These are phyloP conservation scores for Spheniscus mendiculus DNA, from an alignment of 2,113 vertebrate species.

Conservation along the genomic window DNA sequence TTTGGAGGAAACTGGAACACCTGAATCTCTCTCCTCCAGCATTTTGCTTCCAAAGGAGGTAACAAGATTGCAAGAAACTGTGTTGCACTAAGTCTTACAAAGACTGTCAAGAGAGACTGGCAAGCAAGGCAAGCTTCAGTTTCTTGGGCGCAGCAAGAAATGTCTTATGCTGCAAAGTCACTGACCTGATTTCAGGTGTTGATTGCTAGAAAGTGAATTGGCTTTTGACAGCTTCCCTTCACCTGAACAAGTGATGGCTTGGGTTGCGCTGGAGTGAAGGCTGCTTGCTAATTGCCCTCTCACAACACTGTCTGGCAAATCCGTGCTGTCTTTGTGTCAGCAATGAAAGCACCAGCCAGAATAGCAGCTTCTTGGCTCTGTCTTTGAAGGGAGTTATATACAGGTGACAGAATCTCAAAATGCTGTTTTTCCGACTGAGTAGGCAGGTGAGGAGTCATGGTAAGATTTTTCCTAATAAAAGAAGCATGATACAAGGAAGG, in stretches of 20 bases:
- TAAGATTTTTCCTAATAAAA: not conserved
- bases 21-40: not conserved
- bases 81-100: not conserved
- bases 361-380: not conserved
- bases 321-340: not conserved
- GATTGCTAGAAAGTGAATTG: not conserved
- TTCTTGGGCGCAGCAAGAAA: not conserved
- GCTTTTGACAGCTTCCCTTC: slow-evolving; percentile 45
- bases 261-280: not conserved
- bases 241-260: not conserved
- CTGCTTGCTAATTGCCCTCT: not conserved
- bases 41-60: not conserved
- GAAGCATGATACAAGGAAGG: not conserved
- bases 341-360: not conserved
- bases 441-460: not conserved
- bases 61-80: not conserved
- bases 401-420: not conserved
- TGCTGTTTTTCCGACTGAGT: not conserved
- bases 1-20: not conserved
- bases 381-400: not conserved
- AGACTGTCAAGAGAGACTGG: not conserved
- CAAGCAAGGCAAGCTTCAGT: not conserved
- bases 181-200: slow-evolving; percentile 28
- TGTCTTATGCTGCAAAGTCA: not conserved
- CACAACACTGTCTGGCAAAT: not conserved